Percentiles rank a stretch among this genome's conserved stretches.
Conservation (phyloP, 2,113 vertebrate species). For the Pipa parva region DNA sequence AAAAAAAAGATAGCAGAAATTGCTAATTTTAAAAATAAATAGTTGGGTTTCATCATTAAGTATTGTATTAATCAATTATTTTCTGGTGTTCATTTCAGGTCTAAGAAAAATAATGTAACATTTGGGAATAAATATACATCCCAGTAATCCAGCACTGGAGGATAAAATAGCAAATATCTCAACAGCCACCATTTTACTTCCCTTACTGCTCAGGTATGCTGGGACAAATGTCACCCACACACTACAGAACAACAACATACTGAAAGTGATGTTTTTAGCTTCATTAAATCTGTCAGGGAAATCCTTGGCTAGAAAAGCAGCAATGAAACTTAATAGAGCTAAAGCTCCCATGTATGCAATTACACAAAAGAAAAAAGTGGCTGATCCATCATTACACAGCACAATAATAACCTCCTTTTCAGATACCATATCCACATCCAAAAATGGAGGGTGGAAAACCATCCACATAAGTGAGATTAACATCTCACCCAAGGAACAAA, state of each 20-base stretch:
- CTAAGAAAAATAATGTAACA: slow-evolving; percentile 1
- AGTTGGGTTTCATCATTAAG: too few relatives aligned
- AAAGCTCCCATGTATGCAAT: slow-evolving; percentile 9
- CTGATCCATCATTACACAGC: slow-evolving; percentile 14
- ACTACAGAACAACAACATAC: slow-evolving; percentile 26
- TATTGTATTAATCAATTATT: too few relatives aligned
- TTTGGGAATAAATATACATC: slow-evolving; percentile 25
- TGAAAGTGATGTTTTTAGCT: slow-evolving; percentile 26
- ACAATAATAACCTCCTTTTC: slow-evolving; percentile 7
- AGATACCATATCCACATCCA: not conserved
- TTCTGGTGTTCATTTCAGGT: not conserved
- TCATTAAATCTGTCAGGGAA: slow-evolving; percentile 17
- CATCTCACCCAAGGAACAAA: not conserved
- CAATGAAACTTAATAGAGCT: slow-evolving; percentile 6
- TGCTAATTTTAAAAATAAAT: too few relatives aligned
- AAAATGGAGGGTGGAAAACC: slow-evolving; percentile 2
- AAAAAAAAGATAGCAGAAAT: too few relatives aligned
- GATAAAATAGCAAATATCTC: slow-evolving; percentile 20
- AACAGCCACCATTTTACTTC: slow-evolving; percentile 8
- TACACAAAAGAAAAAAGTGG: slow-evolving; percentile 7
- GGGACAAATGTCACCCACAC: slow-evolving; percentile 24
- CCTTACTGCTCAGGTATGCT: slow-evolving; percentile 18
- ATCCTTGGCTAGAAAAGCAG: slow-evolving; percentile 18
- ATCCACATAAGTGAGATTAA: slow-evolving; percentile 3
- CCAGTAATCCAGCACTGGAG: slow-evolving; percentile 11